phyloP scores from a whole-genome alignment of 1,140 invertebrate species.

The Mizuhopecten yessoensis region DNA sequence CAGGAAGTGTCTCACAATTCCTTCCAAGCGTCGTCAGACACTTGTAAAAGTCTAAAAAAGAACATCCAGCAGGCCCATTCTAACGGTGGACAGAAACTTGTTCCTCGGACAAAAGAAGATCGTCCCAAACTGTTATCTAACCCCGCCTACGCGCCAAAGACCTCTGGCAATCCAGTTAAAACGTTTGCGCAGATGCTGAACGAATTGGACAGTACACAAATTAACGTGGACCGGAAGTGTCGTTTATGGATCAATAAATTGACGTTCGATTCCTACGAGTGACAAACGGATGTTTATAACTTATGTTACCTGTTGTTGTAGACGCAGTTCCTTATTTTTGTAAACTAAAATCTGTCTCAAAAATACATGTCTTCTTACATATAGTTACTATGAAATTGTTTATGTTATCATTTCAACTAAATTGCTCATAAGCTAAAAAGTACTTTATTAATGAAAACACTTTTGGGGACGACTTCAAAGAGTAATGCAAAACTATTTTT shows the following conservation, averaged over 20 bases:
- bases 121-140: constrained; percentile 24
- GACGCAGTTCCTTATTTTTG: no score
- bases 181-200: constrained; percentile 25
- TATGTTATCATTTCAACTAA: no score
- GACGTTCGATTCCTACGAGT: constrained; percentile 36
- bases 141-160: constrained; percentile 35
- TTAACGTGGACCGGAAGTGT: constrained; percentile 48
- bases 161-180: not conserved
- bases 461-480: no score
- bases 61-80: not conserved
- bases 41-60: constrained; percentile 38
- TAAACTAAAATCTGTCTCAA: no score
- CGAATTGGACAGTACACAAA: constrained; percentile 51
- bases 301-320: no score
- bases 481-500: no score
- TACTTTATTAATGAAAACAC: no score
- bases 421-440: no score
- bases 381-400: no score
- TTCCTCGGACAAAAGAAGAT: not conserved
- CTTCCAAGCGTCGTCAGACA: constrained; percentile 42
- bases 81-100: constrained; percentile 33
- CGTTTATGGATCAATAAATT: constrained; percentile 48
- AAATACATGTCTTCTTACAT: no score
- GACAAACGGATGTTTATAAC: not conserved
- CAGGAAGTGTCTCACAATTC: constrained; percentile 40